phyloP scores from a whole-genome alignment of 2,888 invertebrate genomes.

The Azorinus chamasolen region DNA sequence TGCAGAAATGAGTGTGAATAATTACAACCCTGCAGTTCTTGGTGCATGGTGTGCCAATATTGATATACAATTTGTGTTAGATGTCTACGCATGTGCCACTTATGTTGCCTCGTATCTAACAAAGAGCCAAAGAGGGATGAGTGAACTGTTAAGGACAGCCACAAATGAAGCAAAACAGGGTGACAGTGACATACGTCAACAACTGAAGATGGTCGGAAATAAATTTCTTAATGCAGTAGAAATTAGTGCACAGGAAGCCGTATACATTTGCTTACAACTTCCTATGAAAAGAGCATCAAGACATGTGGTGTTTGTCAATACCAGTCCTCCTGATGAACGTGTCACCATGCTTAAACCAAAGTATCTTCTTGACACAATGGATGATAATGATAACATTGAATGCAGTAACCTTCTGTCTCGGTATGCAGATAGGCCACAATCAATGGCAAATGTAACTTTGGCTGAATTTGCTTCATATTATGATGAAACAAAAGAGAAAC shows the following conservation, averaged over 20 bases:
- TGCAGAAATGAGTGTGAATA: constrained; percentile 41
- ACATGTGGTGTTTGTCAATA: constrained; percentile 66
- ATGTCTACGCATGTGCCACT: constrained; percentile 64
- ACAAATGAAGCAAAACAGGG: constrained; percentile 53
- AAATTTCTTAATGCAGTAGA: constrained; percentile 72
- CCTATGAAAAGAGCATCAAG: constrained; percentile 63
- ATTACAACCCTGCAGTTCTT: constrained; percentile 34
- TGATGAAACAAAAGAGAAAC: constrained; percentile 6
- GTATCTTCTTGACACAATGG: constrained; percentile 56
- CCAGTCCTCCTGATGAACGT: constrained; percentile 69
- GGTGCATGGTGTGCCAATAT: constrained; percentile 35
- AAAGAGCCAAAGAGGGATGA: constrained; percentile 67
- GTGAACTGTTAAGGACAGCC: constrained; percentile 59
- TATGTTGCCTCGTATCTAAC: constrained; percentile 66
- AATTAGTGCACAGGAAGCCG: constrained; percentile 77
- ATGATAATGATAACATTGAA: constrained; percentile 55
- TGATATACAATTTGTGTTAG: no score
- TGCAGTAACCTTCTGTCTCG: constrained; percentile 40
- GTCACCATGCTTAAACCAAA: constrained; percentile 71
- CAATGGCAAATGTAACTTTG: constrained; percentile 37
- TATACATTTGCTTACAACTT: no score
- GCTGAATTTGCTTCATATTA: constrained; percentile 59
- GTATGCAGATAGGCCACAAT: constrained; percentile 54
- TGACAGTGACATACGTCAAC: constrained; percentile 36
- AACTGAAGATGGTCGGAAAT: constrained; percentile 73